Evolutionary conservation across 2,888 invertebrate genomes (phyloP).

Genomic region (Campopleginae sp.): DNA sequence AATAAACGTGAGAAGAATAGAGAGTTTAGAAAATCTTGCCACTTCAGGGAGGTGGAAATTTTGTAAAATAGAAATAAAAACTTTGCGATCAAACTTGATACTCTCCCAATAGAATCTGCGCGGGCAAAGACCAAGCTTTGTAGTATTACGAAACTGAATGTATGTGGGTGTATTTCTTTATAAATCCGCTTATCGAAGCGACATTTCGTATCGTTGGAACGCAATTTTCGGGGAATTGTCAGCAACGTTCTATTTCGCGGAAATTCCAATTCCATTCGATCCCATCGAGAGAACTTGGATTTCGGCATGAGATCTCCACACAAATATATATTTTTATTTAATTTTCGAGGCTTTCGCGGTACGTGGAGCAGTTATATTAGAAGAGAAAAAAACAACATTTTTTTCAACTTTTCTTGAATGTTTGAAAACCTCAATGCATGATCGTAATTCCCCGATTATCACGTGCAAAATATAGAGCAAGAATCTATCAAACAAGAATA

Average conservation of each 20-base stretch:
- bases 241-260: not conserved
- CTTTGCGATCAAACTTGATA: not conserved
- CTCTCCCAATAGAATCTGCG: not conserved
- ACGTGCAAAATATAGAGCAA: not conserved
- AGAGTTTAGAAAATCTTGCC: slow-evolving; percentile 23
- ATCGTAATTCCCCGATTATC: not conserved
- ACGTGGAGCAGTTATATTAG: not conserved
- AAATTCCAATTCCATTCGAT: slow-evolving; percentile 2
- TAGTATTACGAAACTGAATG: not conserved
- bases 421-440: not conserved
- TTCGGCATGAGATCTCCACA: not conserved
- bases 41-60: not conserved
- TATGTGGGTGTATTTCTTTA: not conserved
- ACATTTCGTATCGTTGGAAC: slow-evolving; percentile 18
- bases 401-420: not conserved
- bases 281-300: not conserved
- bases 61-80: not conserved
- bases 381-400: not conserved
- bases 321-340: not conserved
- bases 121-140: slow-evolving; percentile 2
- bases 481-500: not conserved
- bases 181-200: slow-evolving; percentile 27
- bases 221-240: not conserved
- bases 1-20: not conserved
- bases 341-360: too few species aligned